Evolutionary conservation across 2,888 invertebrate genomes (phyloP).

Genomic region (Andrena trimmerana): DNA sequence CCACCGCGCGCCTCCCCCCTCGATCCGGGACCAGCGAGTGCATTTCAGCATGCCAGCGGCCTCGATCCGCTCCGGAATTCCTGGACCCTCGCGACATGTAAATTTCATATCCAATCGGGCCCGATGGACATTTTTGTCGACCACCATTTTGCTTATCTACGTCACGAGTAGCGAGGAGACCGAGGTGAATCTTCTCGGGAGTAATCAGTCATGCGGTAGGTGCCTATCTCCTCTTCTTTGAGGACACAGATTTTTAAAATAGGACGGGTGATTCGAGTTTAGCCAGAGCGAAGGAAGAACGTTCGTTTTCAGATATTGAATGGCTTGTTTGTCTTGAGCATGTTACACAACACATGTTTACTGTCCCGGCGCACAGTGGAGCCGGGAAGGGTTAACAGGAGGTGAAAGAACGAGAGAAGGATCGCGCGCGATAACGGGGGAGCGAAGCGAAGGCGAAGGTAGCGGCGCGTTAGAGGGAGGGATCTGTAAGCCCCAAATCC

Average conservation of each 20-base stretch:
- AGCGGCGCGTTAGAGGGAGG: constrained; percentile 66
- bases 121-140: constrained; percentile 26
- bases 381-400: constrained; percentile 27
- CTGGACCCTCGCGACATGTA: constrained; percentile 44
- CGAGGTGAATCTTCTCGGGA: too few species aligned
- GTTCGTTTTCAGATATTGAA: too few species aligned
- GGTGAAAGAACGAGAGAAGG: constrained; percentile 60
- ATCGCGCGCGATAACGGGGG: constrained; percentile 73
- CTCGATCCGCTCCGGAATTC: constrained; percentile 50
- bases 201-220: too few species aligned
- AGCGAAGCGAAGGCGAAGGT: constrained; percentile 63
- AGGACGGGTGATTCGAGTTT: too few species aligned
- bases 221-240: too few species aligned
- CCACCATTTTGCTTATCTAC: background rate
- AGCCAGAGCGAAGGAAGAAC: too few species aligned
- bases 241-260: too few species aligned
- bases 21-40: background rate
- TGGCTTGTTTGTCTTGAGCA: constrained; percentile 1
- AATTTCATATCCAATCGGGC: constrained; percentile 44
- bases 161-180: background rate
- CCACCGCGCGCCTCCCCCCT: constrained; percentile 20
- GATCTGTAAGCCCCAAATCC: constrained; percentile 81
- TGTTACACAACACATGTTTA: background rate
- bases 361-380: background rate
- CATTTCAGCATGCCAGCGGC: constrained; percentile 26